These are phyloP conservation scores for Gasterosteus aculeatus DNA, from an alignment of 2,113 vertebrate genomes.

Conservation along the genomic window DNA sequence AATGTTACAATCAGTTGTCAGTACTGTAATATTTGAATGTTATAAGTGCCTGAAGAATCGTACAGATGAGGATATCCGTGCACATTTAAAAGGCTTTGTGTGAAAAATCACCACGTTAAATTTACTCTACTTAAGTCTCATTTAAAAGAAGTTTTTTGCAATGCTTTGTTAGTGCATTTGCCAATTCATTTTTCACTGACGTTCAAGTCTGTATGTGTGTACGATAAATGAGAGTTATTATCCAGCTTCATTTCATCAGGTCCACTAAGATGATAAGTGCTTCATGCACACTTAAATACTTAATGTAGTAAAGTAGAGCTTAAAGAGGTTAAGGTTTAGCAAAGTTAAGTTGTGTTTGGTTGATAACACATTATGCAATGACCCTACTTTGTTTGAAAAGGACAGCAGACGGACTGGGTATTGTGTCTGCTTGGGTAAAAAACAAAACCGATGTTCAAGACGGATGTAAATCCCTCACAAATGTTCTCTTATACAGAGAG, in stretches of 20 bases:
- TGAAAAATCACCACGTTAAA: conserved; percentile 46
- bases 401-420: conserved; percentile 24
- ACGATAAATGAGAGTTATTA: conserved; percentile 22
- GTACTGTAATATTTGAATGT: conserved; percentile 74
- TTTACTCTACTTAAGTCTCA: conserved; percentile 38
- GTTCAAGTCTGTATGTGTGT: conserved; percentile 42
- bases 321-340: conserved; percentile 45
- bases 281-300: conserved; percentile 55
- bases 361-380: conserved; percentile 59
- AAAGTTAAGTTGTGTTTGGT: conserved; percentile 39
- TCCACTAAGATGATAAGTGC: conserved; percentile 36
- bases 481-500: not conserved
- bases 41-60: conserved; percentile 79
- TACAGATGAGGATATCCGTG: conserved; percentile 59
- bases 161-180: conserved; percentile 54
- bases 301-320: conserved; percentile 52
- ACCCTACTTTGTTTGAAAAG: conserved; percentile 25
- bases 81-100: conserved; percentile 65
- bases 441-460: conserved; percentile 25
- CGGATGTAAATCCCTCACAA: conserved; percentile 13
- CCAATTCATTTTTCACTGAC: conserved; percentile 38
- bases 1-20: conserved; percentile 61
- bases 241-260: conserved; percentile 30
- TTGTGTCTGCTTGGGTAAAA: conserved; percentile 28
- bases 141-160: conserved; percentile 43